These are phyloP conservation scores for Adoxophyes honmai DNA, from an alignment of 1,140 invertebrate genomes.

Conservation along the genomic window DNA sequence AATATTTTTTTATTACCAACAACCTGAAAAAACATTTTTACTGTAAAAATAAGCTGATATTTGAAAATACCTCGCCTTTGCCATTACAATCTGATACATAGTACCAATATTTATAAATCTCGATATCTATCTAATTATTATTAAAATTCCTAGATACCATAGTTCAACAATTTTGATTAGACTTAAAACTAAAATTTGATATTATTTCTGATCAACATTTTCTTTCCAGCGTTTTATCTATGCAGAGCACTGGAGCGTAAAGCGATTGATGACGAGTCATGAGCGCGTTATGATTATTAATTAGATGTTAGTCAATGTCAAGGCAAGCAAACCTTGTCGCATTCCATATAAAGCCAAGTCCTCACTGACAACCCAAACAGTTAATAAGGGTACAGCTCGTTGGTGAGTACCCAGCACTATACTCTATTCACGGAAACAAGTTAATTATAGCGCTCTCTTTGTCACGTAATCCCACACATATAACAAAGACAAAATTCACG, in stretches of 20 bases:
- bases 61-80: background rate
- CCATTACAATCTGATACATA: slow-evolving; percentile 17
- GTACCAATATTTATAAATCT: slow-evolving; percentile 17
- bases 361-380: too few relatives aligned
- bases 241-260: slow-evolving; percentile 1
- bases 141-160: background rate
- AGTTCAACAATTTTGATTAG: background rate
- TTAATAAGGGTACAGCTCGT: too few relatives aligned
- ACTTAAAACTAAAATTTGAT: background rate
- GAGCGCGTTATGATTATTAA: background rate
- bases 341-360: too few relatives aligned
- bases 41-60: slow-evolving; percentile 11
- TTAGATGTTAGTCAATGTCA: slow-evolving; percentile 7
- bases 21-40: slow-evolving; percentile 4
- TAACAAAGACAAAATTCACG: too few relatives aligned
- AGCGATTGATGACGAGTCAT: background rate
- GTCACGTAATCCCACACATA: too few relatives aligned
- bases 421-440: too few relatives aligned
- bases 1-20: slow-evolving; percentile 9
- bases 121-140: background rate
- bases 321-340: background rate
- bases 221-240: slow-evolving; percentile 2
- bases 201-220: slow-evolving; percentile 7
- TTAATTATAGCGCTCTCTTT: too few relatives aligned
- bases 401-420: too few relatives aligned